These are phyloP conservation scores for Campaea margaritaria DNA, from an alignment of 2,888 invertebrate species.

Conservation along the genomic window DNA sequence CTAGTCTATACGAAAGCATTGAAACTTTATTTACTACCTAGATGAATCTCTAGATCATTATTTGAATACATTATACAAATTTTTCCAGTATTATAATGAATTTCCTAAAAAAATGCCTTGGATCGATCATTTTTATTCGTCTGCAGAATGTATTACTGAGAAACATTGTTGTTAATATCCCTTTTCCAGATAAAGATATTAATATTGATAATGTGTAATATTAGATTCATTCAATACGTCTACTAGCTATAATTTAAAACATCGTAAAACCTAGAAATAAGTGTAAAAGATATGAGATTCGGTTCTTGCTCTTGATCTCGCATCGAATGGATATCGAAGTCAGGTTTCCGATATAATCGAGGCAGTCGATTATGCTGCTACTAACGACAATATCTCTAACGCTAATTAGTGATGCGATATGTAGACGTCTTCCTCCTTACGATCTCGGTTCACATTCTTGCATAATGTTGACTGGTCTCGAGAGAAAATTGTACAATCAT, in stretches of 20 bases:
- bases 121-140: too few species aligned
- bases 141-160: too few species aligned
- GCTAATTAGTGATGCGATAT: slow-evolving; percentile 45
- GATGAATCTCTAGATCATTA: too few species aligned
- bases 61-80: too few species aligned
- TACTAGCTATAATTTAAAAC: slow-evolving; percentile 1
- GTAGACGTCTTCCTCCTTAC: slow-evolving; percentile 41
- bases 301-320: slow-evolving; percentile 28
- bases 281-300: slow-evolving; percentile 23
- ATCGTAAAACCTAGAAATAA: slow-evolving; percentile 23
- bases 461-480: slow-evolving; percentile 36
- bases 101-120: too few species aligned
- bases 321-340: slow-evolving; percentile 25
- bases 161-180: too few species aligned
- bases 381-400: slow-evolving; percentile 42
- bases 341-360: slow-evolving; percentile 35
- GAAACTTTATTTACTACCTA: too few species aligned
- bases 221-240: too few species aligned
- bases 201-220: too few species aligned
- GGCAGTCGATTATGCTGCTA: slow-evolving; percentile 35
- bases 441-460: slow-evolving; percentile 42
- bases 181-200: too few species aligned
- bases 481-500: slow-evolving; percentile 46
- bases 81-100: too few species aligned
- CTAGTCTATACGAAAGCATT: neutral